Base-by-base conservation (phyloP, 1,140 invertebrate genomes). In the Himalopsyche phryganea region DNA sequence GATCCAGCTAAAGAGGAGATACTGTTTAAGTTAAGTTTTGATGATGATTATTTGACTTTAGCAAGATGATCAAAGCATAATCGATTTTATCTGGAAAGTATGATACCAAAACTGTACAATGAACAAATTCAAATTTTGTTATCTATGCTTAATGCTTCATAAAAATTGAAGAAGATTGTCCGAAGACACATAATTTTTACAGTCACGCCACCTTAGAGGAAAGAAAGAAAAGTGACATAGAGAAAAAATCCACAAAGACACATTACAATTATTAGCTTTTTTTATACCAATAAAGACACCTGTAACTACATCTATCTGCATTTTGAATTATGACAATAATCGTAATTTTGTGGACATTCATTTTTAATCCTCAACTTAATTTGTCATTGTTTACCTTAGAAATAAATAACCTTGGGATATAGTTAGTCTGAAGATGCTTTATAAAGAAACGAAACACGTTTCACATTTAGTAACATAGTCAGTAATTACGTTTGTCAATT, bases 21-120 rank as follows among this genome's bases (percentile, higher is more conserved):
- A 40, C n/a, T 40, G 38, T 40, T 40, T 11, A 40, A 40, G 38
- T 40, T 40, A 40, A 40, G 38, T 40, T 40, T 40, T 40, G 38
- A 40, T 40, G 38, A 40, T 40, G 38, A 11, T 40, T 40, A 40
- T 40, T 5, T 11, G 4, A 40, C 38, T 40, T 40, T n/a, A 40
- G 4, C 38, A 40, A 40, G 38, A 11, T 4, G 11, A 40, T 11
- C 38, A 40, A 40, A 40, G 38, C 38, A 40, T 11, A 40, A 40
- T 40, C 38, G 38, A 40, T 40, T 40, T 40, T 40, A 40, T 40
- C 38, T 40, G 38, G 38, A 40, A 40, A 40, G 38, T 40, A 40
- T 40, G 38, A 11, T 40, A 40, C 11, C 38, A 40, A 40, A 40
- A 40, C 38, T 40, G n/a, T 40, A 40, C 38, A 40, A 40, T 40